These are phyloP conservation scores for Phytoseiulus persimilis DNA, from an alignment of 2,888 invertebrate species.

Conservation along the genomic window DNA sequence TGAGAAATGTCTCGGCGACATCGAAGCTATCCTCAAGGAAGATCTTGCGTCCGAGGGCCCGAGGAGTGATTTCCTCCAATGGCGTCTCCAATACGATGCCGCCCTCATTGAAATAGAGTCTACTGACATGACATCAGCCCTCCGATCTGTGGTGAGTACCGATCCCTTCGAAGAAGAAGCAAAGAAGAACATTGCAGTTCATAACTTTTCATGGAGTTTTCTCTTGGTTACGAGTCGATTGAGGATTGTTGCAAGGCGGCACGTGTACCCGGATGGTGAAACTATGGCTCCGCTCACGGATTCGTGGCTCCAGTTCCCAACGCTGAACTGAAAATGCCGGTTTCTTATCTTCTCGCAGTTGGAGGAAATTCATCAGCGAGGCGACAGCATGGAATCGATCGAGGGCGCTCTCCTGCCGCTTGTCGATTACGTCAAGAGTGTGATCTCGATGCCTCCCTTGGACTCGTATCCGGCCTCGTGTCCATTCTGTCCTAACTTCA, in stretches of 20 bases:
- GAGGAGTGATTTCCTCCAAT: constrained; percentile 24
- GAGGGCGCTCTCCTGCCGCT: constrained; percentile 12
- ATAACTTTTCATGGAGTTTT: too few relatives aligned
- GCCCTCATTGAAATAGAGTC: constrained; percentile 32
- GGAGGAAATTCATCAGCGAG: neutral
- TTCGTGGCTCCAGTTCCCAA: too few relatives aligned
- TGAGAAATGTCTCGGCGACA: constrained; percentile 27
- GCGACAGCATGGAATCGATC: constrained; percentile 21
- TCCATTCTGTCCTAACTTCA: constrained; percentile 11
- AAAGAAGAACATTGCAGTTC: too few relatives aligned
- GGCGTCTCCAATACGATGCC: constrained; percentile 17
- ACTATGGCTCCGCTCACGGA: too few relatives aligned
- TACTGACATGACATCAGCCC: neutral
- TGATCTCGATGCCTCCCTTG: neutral
- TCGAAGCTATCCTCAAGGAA: constrained; percentile 18
- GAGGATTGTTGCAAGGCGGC: too few relatives aligned
- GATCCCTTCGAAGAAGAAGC: neutral
- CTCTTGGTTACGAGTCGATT: too few relatives aligned
- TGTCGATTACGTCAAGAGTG: constrained; percentile 13
- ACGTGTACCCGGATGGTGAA: too few relatives aligned
- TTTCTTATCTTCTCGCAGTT: neutral
- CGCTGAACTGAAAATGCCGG: too few relatives aligned
- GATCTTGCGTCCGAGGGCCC: constrained; percentile 15
- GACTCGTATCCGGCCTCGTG: constrained; percentile 22
- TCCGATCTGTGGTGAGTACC: neutral